Evolutionary conservation across 1,140 invertebrate species (phyloP), one percentile per base, ranked within the genome.

Genomic region (Drosophila bocqueti): DNA sequence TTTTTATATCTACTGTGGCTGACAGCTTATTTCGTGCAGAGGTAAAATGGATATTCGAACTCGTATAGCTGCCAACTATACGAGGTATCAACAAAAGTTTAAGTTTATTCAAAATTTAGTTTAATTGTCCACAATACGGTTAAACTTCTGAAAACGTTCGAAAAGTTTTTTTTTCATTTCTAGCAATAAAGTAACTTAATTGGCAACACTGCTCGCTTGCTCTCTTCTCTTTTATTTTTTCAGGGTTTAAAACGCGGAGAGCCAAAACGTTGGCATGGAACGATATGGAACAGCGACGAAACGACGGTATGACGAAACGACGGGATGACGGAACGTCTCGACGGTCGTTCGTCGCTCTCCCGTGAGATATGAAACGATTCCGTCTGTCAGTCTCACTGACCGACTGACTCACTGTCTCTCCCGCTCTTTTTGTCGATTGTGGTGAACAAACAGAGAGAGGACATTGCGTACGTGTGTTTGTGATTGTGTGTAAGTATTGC

Each of bases 381-480:
- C 55, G 52, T 58, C 38, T 40, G 55, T 31, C 58, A 8, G 26
- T 61, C 58, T 61, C 58, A 34, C 58, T 55, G 60, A 62, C 61
- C 61, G 61, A 58, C 61, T 64, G 50, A 58, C 61, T 64, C 61
- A 64, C 61, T 64, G 58, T 63, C 63, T 62, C 57, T 65, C 57
- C 18, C 29, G 29, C 63, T 62, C 29, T 61, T 42, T 43, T 42
- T 16, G 63, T 40, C 34, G 49, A 63, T 40, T 21, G 36, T 58
- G 26, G 24, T 43, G 36, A 62, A 31, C 55, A 62, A 61, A 65
- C 62, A 34, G 55, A 29, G 50, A 62, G 61, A 65, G 38, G 34
- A 45, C 18, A n/a, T 31, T 40, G 42, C 42, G 38, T n/a, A 10
- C 13, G 36, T 43, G 16, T 55, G 16, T 55, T 24, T 55, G 34